Evolutionary conservation across 2,888 invertebrate genomes (phyloP), one percentile per base, ranked within the genome.

Genomic region (Cryptocephalus moraei): DNA sequence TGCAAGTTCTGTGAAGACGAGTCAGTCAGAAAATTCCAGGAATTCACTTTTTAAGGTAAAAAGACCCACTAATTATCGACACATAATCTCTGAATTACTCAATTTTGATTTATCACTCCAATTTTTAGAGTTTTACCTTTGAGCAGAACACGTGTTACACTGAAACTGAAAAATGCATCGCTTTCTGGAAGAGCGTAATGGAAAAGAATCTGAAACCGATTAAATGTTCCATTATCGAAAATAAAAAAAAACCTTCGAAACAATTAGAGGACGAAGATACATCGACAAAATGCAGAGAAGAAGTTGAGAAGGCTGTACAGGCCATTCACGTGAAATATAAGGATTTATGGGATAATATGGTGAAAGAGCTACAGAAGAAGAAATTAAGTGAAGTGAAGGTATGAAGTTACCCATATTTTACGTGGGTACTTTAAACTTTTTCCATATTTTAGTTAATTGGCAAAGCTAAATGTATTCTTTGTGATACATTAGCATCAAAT

Each of bases 101-200:
- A 22, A 4, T 22, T 6, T 22, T 22, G 3, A 22, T 6, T 22
- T 4, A 22, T 6, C 22, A 4, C 22, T 2, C 22, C 22, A 22
- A 22, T 22, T 22, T 22, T 2, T 22, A 22, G 22, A 22, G 22
- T 22, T 22, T 22, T 22, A 6, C 6, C 22, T 22, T 22, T 6
- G 22, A 22, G 22, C 22, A 22, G 22, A 22, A 22, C 3, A 4
- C 22, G 22, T 4, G 22, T 6, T 6, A 54, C 31, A 56, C 52
- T n/a, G 62, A 63, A 47, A 56, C 59, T 8, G 54, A 62, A 45
- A 63, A 63, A 54, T 63, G 63, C 44, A 56, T 63, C 12, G 49
- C 51, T 3, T 63, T 63, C 46, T 64, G 62, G 64, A 57, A 55
- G 44, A 57, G 53, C 22, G 56, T 63, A 1, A 55, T 63, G 49